Evolutionary conservation across 37 sponge, comb jelly and placozoan genomes (phyloP).

Genomic region (Beroe forskalii): DNA sequence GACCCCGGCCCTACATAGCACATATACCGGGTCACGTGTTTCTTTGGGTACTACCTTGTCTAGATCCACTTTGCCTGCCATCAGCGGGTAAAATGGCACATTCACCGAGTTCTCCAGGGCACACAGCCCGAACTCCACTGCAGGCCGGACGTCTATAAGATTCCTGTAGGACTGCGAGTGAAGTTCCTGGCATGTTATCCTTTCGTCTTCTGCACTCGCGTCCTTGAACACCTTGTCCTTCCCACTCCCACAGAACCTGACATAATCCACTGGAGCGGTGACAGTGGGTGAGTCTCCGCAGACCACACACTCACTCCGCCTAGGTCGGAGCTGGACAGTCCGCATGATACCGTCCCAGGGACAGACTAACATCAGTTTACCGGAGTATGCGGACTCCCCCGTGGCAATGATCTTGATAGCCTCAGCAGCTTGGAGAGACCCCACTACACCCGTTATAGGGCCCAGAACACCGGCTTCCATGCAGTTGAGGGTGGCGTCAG

Average conservation of each 20-base stretch:
- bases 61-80: background rate
- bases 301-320: constrained; percentile 76
- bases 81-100: constrained; percentile 48
- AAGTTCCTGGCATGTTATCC: constrained; percentile 66
- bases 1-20: constrained; percentile 89
- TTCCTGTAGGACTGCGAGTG: constrained; percentile 54
- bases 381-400: constrained; percentile 57
- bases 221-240: background rate
- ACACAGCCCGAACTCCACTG: constrained; percentile 86
- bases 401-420: constrained; percentile 67
- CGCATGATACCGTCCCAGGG: constrained; percentile 73
- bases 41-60: background rate
- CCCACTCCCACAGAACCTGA: constrained; percentile 78
- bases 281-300: constrained; percentile 90
- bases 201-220: background rate
- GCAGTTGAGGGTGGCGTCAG: constrained; percentile 90
- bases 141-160: constrained; percentile 83
- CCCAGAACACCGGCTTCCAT: constrained; percentile 95
- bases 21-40: constrained; percentile 67
- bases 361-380: constrained; percentile 81
- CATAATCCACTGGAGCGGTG: constrained; percentile 78
- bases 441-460: constrained; percentile 90
- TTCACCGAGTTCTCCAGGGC: constrained; percentile 72
- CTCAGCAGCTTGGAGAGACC: constrained; percentile 88
- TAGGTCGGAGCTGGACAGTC: constrained; percentile 74